Base-by-base conservation (phyloP, 2,888 invertebrate species). In the Drosophila nr. fundita region DNA sequence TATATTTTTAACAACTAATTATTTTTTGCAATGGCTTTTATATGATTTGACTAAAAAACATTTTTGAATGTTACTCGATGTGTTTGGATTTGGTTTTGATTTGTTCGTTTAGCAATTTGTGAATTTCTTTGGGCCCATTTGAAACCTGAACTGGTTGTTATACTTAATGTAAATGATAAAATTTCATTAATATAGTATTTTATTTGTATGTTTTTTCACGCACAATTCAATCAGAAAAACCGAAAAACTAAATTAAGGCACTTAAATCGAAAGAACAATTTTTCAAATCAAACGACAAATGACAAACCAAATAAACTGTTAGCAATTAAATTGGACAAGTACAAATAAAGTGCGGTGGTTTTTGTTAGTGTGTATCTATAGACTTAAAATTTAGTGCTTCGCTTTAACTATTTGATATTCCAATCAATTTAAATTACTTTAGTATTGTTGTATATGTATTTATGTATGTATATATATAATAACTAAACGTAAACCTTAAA, bases 101-200 rank as follows among this genome's bases (percentile, higher is more conserved):
- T 83, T 67, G 60, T 59, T 61, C 59, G 66, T 68, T 78, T 75
- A 38, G 65, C 38, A 38, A 64, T 62, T 68, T 61, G 57, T 57
- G 52, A 63, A 60, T 78, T 70, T 42, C 69, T 66, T 76, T 90
- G 89, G 89, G 90, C 89, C 89, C 88, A 73, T 78, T 81, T 89
- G 89, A 89, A 89, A 89, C 89, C 89, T 89, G 90, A 89, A 89
- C 78, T 81, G 80, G 78, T 83, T 83, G 60, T 71, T 72, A 76
- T 63, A 76, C 68, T 55, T 38, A 55, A 76, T 64, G 67, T 73
- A 79, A 83, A 76, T 69, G 78, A 78, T 74, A 40, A 62, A 64
- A 55, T 62, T 29, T 42, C 32, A 60, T 69, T 6, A 68, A 49
- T 54, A 62, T 36, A 52, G 58, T 53, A 34, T 29, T 63, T 49